Evolutionary conservation across 2,113 vertebrate genomes (phyloP), one percentile per base, ranked within the genome.

Genomic region (Gallinago paraguaiae): DNA sequence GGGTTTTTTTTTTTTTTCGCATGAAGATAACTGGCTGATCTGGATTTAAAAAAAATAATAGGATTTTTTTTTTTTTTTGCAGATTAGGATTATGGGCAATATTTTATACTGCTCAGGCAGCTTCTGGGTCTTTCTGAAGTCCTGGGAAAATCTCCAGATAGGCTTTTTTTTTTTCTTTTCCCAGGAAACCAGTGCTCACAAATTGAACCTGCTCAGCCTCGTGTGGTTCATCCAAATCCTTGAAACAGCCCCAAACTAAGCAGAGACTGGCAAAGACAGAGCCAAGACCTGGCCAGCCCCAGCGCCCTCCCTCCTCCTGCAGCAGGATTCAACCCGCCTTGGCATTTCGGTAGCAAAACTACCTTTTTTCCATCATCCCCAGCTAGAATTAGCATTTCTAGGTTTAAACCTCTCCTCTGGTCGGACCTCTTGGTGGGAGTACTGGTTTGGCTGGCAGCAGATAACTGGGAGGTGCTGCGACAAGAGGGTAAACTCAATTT

Each of bases 371-470:
- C 65, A 28, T 15, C 65, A 28, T 1, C 7, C 28, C 5, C 13
- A 23, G 13, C 41, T 12, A 8, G 30, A 72, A 8, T 0, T 4
- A 30, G 13, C 18, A 7, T 6, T n/a, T 28, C 1, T 2, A 6
- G 23, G 13, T 27, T 81, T 61, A 35, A 84, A 25, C 35, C 11
- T 70, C 41, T 70, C 39, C n/a, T 51, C 69, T 3, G 9, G 50
- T 18, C 3, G 4, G 20, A 56, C 30, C 35, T n/a, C 41, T 2
- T 6, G 33, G 11, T 48, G 59, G 43, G 13, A 13, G 8, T 35
- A 14, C 72, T 50, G 79, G 13, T 61, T 39, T 14, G 5, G 11
- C 41, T 85, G 37, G 60, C 69, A 64, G 78, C 54, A 69, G 82
- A 15, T 3, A 24, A 8, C 81, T 11, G 65, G 45, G 33, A 86